Evolutionary conservation across 30 jellyfish, hydroid and myxozoan species (phyloP), one percentile per base, ranked within the genome.

Genomic region (Aurelia aurita complex sp. Pacific): DNA sequence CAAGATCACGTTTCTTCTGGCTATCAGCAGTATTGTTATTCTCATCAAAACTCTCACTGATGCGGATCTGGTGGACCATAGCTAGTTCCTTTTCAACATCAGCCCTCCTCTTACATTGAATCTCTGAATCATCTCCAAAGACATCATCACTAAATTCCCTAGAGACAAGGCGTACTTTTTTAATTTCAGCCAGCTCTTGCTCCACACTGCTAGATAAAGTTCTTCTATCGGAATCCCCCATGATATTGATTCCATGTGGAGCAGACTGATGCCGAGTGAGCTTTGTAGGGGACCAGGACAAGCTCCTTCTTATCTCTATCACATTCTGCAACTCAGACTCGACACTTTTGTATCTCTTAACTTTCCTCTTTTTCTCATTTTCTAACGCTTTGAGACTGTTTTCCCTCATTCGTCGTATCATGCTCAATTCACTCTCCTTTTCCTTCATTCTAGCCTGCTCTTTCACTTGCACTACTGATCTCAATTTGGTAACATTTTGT

Each of bases 401-500:
- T 38, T 64, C 88, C 17, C 88, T 46, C 88, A 77, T 61, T 42
- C 65, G 36, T 35, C 88, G 77, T 15, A 77, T 51, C 74, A 77
- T 17, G 18, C 53, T 43, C 53, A 77, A 65, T 54, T 77, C 88
- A 2, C 65, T 19, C 32, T n/a, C 34, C 12, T 40, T 62, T 65
- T 34, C 79, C 10, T 17, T 61, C 29, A 61, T 61, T 61, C 36
- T 61, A 17, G 32, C 70, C 36, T 61, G 13, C 15, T 61, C 70
- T 17, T 23, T 61, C 32, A 15, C 36, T 5, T 61, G 32, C 36
- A 17, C 15, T 61, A 12, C 13, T 23, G 36, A 17, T 17, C 36
- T 61, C 36, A 61, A n/a, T 61, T 61, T n/a, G 1, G 33, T 61
- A 9, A 23, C 36, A 23, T 61, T 23, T 61, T 61, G 70, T 17